phyloP scores from a whole-genome alignment of 37 sponge, comb jelly and placozoan species.

The Dysidea cf. avara region DNA sequence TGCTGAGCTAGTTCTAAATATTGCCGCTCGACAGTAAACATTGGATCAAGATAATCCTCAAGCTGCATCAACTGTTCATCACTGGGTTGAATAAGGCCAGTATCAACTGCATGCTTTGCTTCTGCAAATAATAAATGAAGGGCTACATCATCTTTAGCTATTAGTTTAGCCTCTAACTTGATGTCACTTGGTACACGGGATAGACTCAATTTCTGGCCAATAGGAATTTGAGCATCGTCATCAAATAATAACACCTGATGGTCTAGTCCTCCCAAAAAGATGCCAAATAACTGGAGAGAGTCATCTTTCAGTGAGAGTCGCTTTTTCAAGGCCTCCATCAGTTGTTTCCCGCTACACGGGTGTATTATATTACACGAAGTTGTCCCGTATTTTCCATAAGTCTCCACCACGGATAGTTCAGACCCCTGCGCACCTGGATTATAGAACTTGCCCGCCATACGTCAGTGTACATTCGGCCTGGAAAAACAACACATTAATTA shows the following conservation, averaged over 20 bases:
- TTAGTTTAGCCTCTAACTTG: constrained; percentile 17
- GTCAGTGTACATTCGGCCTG: too few relatives aligned
- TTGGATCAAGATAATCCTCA: constrained; percentile 34
- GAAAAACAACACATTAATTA: too few relatives aligned
- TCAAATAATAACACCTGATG: not conserved
- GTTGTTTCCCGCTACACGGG: too few relatives aligned
- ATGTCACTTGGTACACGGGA: constrained; percentile 18
- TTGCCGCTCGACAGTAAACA: constrained; percentile 53
- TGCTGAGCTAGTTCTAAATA: constrained; percentile 23
- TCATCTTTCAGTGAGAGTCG: constrained; percentile 10
- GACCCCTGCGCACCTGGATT: too few relatives aligned
- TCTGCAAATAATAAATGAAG: constrained; percentile 26
- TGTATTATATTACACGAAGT: too few relatives aligned
- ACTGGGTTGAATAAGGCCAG: constrained; percentile 10
- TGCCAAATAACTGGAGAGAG: constrained; percentile 8
- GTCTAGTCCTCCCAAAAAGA: constrained; percentile 14
- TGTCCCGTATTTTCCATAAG: too few relatives aligned
- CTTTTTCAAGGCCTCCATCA: constrained; percentile 1
- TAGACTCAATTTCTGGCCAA: not conserved
- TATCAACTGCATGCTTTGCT: not conserved
- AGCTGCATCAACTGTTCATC: constrained; percentile 12
- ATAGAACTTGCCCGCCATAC: too few relatives aligned
- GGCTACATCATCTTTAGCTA: constrained; percentile 28
- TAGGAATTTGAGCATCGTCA: not conserved
- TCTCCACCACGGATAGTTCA: too few relatives aligned